Base-by-base conservation (phyloP, 1,140 invertebrate genomes). In the Parapsyche elsis region DNA sequence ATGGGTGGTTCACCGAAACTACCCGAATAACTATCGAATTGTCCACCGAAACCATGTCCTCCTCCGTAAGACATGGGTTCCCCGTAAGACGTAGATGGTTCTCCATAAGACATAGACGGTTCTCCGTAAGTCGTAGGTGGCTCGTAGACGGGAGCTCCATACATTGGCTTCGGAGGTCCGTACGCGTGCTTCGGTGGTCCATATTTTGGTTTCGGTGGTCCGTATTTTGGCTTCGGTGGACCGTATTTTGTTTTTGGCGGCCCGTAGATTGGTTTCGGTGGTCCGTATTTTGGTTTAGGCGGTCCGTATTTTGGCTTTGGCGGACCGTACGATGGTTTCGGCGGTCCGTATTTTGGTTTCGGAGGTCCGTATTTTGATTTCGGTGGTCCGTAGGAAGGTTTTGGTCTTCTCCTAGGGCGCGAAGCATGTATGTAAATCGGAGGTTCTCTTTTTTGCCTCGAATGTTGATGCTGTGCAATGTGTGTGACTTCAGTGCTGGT, bases 321-420 rank as follows among this genome's bases (percentile, higher is more conserved):
- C 44, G 85, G 84, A 7, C 85, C 85, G 71, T 85, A 86, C 5
- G 44, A 71, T 10, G 82, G 24, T 83, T 85, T 86, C 9, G 85
- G 84, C 5, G 85, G 83, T 9, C 85, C 84, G 71, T 85, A 86
- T 67, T 76, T 82, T 0, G 80, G 73, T 57, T 81, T 83, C 0
- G 82, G 82, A 16, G 82, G 80, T 12, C 82, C 82, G 19, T 83
- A 82, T 19, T 57, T 71, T 0, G 78, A 64, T 71, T 81, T 81
- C 14, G 85, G 84, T 0, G 84, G 84, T 14, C 85, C 85, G 61
- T 85, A 84, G 0, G 23, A 21, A 9, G 81, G 76, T 67, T 84
- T 84, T 10, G 84, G 83, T 5, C 84, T 76, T 71, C 82, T 79
- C 64, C 81, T 80, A 21, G 80, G 24, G 21, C 21, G 81, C 24